Base-by-base conservation (phyloP, 2,113 vertebrate species). In the Brachirus orientalis region DNA sequence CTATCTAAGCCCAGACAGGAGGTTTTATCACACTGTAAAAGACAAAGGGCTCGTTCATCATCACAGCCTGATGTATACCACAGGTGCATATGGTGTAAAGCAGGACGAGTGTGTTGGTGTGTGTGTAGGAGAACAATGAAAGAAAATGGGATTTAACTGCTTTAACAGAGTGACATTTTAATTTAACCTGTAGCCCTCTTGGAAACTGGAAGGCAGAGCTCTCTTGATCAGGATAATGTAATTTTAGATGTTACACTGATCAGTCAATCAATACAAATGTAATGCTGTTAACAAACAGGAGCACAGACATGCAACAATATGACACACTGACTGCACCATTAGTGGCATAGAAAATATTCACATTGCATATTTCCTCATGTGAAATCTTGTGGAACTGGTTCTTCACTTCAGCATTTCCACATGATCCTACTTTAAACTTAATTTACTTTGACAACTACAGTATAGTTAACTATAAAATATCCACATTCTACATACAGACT, bases 161-260 rank as follows among this genome's bases (percentile, higher is more conserved):
- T 91, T 91, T 91, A 88, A 86, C 64, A 60, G 83, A 89, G 66
- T 81, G 74, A 8, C 90, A 85, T 75, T 81, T 90, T 84, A 68
- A 87, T 86, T 89, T 86, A 78, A 86, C 84, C 63, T 63, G 64
- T 38, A 54, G 52, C 66, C 4, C 50, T 70, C 51, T 75, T 45
- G 28, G 57, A 72, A 80, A 79, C 60, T 37, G 36, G 50, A 62
- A 58, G 36, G 55, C 72, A 33, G 38, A 38, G 22, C 20, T 59
- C 37, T 63, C 51, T 50, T 72, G 46, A 82, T 79, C 72, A 69
- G 62, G 69, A 55, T 82, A 51, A 79, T 63, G 53, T 84, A 62
- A 67, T 66, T 76, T 72, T 6, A 9, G n/a, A 36, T 33, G 51
- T 52, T 28, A 28, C 28, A 28, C 28, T 28, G 28, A 28, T 28